A percentile compares a stretch with the other conserved stretches of the same genome.
Evolutionary conservation across 2,888 invertebrate genomes (phyloP).

Genomic region (Hedychridium roseum): DNA sequence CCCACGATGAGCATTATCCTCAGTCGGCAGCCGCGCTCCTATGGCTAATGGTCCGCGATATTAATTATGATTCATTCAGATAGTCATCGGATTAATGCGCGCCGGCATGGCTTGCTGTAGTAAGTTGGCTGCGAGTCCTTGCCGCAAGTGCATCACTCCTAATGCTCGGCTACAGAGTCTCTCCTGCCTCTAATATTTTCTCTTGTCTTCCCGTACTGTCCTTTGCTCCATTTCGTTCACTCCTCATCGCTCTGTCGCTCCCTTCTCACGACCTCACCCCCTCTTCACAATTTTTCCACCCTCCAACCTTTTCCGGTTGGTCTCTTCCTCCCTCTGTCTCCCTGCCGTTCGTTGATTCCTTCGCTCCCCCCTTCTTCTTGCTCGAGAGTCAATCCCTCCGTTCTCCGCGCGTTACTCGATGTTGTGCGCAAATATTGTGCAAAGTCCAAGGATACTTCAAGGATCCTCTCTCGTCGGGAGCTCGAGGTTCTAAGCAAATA

Average conservation of each 20-base stretch:
- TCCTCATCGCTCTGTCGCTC: too few relatives aligned
- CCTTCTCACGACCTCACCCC: too few relatives aligned
- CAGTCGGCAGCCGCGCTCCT: constrained; percentile 22
- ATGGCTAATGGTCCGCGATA: constrained; percentile 43
- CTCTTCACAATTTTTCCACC: constrained; percentile 9
- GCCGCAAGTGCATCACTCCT: constrained; percentile 36
- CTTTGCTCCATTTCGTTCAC: not conserved
- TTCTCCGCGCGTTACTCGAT: constrained; percentile 24
- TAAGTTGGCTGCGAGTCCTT: constrained; percentile 24
- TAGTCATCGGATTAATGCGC: constrained; percentile 49
- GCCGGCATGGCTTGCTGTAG: constrained; percentile 31
- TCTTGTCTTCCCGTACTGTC: not conserved
- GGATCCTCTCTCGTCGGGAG: constrained; percentile 29
- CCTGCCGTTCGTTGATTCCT: not conserved
- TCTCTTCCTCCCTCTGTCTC: constrained; percentile 8
- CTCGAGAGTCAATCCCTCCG: constrained; percentile 16
- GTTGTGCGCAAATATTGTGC: constrained; percentile 51
- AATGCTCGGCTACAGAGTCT: too few relatives aligned
- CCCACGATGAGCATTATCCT: constrained; percentile 25
- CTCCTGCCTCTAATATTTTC: not conserved
- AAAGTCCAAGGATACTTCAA: constrained; percentile 41
- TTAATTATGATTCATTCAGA: constrained; percentile 49
- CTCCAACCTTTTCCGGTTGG: constrained; percentile 27
- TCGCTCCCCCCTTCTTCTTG: constrained; percentile 19
- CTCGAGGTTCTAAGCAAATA: constrained; percentile 42